phyloP scores from a whole-genome alignment of 2,888 invertebrate species.

The Chydorus sphaericus region DNA sequence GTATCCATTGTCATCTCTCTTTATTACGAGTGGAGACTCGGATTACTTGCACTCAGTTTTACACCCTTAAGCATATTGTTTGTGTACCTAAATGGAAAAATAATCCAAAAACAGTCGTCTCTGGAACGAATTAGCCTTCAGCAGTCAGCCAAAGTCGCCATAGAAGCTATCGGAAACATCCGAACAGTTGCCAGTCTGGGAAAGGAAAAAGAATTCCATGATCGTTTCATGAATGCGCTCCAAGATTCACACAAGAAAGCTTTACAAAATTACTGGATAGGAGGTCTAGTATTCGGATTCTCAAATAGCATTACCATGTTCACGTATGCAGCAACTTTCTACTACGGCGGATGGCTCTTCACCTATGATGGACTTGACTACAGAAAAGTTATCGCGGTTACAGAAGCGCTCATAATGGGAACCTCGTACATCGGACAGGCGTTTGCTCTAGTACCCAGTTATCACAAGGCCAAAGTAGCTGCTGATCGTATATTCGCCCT shows the following conservation, averaged over 20 bases:
- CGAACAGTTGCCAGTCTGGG: conserved; percentile 56
- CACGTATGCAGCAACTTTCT: conserved; percentile 53
- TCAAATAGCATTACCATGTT: conserved; percentile 27
- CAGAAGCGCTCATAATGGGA: conserved; percentile 57
- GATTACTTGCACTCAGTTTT: conserved; percentile 46
- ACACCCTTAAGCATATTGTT: conserved; percentile 47
- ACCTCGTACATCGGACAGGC: conserved; percentile 67
- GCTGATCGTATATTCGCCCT: conserved; percentile 51
- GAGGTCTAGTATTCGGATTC: conserved; percentile 50
- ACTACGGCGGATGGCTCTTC: conserved; percentile 53
- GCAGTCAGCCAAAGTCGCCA: conserved; percentile 52
- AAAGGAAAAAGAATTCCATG: conserved; percentile 43
- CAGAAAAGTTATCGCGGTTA: conserved; percentile 53
- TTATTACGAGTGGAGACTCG: conserved; percentile 54
- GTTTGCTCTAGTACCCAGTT: conserved; percentile 61
- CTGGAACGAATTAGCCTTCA: conserved; percentile 47
- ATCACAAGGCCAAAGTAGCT: conserved; percentile 59
- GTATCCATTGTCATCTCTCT: conserved; percentile 46
- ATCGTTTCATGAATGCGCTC: conserved; percentile 42
- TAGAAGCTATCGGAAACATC: conserved; percentile 59
- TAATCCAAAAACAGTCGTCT: conserved; percentile 42
- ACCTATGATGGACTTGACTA: conserved; percentile 44
- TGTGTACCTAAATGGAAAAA: conserved; percentile 40
- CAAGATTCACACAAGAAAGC: conserved; percentile 41
- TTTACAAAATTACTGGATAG: conserved; percentile 39